Conservation (phyloP, 1,140 invertebrate species). For the Camponotus pennsylvanicus region DNA sequence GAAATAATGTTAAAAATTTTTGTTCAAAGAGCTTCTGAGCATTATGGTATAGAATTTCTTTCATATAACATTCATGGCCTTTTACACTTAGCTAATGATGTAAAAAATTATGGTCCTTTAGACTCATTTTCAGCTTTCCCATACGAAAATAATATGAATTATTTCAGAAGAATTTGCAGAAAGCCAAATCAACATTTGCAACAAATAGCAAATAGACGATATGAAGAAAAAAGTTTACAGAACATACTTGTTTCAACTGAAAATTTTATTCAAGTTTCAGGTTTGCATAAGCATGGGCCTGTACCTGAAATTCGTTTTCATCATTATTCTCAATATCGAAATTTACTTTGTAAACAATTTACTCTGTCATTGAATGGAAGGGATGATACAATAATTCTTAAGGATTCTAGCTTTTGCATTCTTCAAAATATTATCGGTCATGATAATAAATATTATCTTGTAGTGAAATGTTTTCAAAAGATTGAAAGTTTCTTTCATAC, state of each 20-base stretch:
- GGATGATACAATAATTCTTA: conserved; percentile 4
- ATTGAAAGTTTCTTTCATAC: background rate
- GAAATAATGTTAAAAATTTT: conserved; percentile 18
- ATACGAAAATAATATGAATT: background rate
- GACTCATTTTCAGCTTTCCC: conserved; percentile 13
- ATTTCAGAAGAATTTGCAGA: conserved; percentile 10
- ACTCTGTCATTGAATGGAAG: background rate
- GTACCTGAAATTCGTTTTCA: background rate
- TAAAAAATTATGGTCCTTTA: conserved; percentile 6
- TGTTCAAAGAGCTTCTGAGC: background rate
- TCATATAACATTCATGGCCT: conserved; percentile 6
- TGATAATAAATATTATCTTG: background rate
- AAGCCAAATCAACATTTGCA: conserved; percentile 7
- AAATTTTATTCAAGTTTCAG: conserved; percentile 9
- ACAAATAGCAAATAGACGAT: conserved; percentile 2
- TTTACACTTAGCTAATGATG: conserved; percentile 1
- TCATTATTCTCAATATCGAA: background rate
- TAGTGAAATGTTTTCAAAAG: background rate
- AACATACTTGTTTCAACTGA: background rate
- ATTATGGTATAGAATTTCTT: conserved; percentile 19
- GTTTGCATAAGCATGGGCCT: background rate
- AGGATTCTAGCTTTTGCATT: conserved; percentile 1
- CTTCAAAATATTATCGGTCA: background rate
- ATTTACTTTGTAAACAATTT: background rate
- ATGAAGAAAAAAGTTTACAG: background rate